Base-by-base conservation (phyloP, 2,113 vertebrate genomes). In the Paramormyrops kingsleyae region DNA sequence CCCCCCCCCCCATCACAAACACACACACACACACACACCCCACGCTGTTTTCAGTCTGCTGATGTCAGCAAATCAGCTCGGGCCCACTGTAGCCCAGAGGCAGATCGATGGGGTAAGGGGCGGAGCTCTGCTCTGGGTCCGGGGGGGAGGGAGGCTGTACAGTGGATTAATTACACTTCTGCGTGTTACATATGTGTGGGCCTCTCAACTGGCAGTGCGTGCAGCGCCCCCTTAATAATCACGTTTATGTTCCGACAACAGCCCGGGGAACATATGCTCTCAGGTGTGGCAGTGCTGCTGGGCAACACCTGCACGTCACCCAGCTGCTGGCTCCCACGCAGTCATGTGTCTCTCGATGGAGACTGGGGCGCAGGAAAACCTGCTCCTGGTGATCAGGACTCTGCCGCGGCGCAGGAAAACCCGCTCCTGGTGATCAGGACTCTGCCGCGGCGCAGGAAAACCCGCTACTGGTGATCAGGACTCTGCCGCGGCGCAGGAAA, bases 161-260 rank as follows among this genome's bases (percentile, higher is more conserved):
- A 77, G 52, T 84, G 80, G 12, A 89, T 89, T 89, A 89, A 89
- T 89, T 89, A 85, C 27, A 27, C 35, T 44, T 47, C 88, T 19
- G 52, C 80, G 0, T 52, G 50, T 77, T 62, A 62, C 80, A 89
- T 80, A 27, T 10, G 88, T 84, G 80, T 62, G 88, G 88, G 50
- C 80, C 83, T 47, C 42, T 62, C 80, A 31, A 49, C 19, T 83
- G 49, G 13, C 52, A 31, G 7, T 13, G 39, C 5, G 77, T 56
- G 24, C 49, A 44, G 50, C 6, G 24, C 77, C 52, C 80, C 42
- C 49, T 19, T 84, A 84, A 84, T 84, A 89, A 89, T 80, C 50
- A 49, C 83, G 56, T 89, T 89, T 62, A 85, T 89, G 83, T 85
- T 89, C 83, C 31, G 44, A 56, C 49, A 52, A 80, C 50, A 27